Conservation (phyloP, 2,797 vertebrate genomes). For the Cephalopachus bancanus region DNA sequence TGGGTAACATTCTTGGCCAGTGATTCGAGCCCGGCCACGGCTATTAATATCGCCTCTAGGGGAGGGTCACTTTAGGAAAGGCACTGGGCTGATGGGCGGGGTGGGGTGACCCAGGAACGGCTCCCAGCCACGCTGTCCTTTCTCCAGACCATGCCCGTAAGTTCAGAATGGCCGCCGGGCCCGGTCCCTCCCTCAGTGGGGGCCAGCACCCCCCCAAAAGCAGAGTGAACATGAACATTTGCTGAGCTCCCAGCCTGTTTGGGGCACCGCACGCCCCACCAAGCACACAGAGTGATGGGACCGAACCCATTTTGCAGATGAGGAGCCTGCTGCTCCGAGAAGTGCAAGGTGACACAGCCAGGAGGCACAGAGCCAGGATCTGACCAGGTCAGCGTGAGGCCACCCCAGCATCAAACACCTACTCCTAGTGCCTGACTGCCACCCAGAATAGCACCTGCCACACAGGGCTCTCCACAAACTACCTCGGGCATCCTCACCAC, state of each 20-base stretch:
- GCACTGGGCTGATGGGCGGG: conserved; percentile 67
- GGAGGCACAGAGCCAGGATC: not conserved
- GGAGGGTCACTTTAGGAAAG: conserved; percentile 70
- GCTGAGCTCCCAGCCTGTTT: not conserved
- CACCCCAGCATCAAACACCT: not conserved
- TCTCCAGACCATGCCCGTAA: conserved; percentile 72
- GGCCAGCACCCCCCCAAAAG: not conserved
- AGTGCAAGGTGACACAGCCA: not conserved
- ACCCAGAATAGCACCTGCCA: rapidly evolving
- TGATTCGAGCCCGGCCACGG: not conserved
- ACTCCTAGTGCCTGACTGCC: not conserved
- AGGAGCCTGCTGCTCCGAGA: not conserved
- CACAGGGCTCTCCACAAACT: rapidly evolving
- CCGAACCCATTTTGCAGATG: not conserved
- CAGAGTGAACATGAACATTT: not conserved
- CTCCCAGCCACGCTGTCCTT: conserved; percentile 74
- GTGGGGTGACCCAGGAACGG: conserved; percentile 36
- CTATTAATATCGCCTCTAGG: conserved; percentile 81
- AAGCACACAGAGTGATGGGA: rapidly evolving
- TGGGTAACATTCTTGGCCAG: conserved; percentile 81
- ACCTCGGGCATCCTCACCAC: rapidly evolving
- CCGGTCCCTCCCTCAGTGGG: rapidly evolving
- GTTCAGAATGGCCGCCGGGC: conserved; percentile 56
- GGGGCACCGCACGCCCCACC: not conserved
- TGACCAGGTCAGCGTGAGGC: not conserved